Conservation (phyloP, 2,113 vertebrate species). For the Dunckerocampus dactyliophorus region DNA sequence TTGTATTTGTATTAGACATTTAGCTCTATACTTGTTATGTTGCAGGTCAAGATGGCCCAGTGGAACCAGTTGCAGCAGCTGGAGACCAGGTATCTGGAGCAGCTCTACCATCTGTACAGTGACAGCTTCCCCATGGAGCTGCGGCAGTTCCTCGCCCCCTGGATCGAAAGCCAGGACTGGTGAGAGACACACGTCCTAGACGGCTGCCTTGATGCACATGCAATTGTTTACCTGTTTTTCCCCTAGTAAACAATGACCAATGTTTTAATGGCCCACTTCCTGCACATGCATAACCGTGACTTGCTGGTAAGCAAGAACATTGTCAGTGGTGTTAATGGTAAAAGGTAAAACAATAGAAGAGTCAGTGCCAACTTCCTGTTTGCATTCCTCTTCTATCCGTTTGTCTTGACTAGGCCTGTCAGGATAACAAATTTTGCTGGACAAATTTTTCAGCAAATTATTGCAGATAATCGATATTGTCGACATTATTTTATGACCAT, state of each 20-base stretch:
- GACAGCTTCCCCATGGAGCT: constrained; percentile 99
- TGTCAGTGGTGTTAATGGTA: no score
- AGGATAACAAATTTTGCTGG: no score
- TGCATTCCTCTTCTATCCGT: no score
- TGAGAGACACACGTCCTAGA: constrained; percentile 50
- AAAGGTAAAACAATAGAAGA: no score
- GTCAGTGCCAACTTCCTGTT: no score
- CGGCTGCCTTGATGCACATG: neutral
- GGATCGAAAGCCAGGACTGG: constrained; percentile 99
- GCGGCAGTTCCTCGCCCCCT: constrained; percentile 92
- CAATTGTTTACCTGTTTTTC: neutral
- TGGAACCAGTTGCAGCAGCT: constrained; percentile 99
- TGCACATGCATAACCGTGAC: neutral
- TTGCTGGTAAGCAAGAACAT: neutral
- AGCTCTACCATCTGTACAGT: constrained; percentile 96
- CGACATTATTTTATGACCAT: no score
- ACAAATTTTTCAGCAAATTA: no score
- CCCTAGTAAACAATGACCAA: neutral
- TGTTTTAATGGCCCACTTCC: neutral
- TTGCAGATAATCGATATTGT: no score
- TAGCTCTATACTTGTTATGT: neutral
- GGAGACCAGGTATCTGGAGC: constrained; percentile 94
- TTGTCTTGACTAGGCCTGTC: no score
- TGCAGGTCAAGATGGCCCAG: constrained; percentile 85
- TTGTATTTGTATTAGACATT: neutral